Evolutionary conservation across 2,797 vertebrate genomes (phyloP).

Genomic region (Carapus acus): DNA sequence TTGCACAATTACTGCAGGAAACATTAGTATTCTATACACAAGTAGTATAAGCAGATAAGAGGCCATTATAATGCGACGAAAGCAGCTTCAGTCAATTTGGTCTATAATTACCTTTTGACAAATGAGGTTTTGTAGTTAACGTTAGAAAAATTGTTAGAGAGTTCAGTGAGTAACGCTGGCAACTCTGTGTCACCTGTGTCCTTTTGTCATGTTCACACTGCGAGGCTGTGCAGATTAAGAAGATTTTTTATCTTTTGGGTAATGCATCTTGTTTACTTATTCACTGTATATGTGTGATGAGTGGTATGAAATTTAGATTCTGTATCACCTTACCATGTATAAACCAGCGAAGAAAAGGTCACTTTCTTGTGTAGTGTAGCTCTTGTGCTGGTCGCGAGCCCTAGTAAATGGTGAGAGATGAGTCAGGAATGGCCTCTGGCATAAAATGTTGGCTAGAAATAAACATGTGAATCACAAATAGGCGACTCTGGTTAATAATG

Average conservation of each 20-base stretch:
- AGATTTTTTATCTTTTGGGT: slow-evolving; percentile 6
- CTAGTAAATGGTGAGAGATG: too few species aligned
- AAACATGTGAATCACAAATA: too few species aligned
- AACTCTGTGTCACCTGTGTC: slow-evolving; percentile 6
- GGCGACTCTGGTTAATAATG: too few species aligned
- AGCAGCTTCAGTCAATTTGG: slow-evolving; percentile 22
- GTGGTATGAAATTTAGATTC: too few species aligned
- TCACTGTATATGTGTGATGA: too few species aligned
- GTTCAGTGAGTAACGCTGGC: background rate
- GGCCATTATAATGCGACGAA: slow-evolving; percentile 24
- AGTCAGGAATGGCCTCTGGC: too few species aligned
- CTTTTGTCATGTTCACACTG: background rate
- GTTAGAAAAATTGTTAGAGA: slow-evolving; percentile 17
- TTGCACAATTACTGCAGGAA: background rate
- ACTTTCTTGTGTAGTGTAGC: too few species aligned
- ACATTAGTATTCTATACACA: slow-evolving; percentile 24
- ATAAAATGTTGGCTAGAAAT: too few species aligned
- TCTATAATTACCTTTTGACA: slow-evolving; percentile 33
- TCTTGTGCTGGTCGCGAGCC: too few species aligned
- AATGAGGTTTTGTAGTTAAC: slow-evolving; percentile 22
- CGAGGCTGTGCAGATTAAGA: background rate
- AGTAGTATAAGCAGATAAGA: slow-evolving; percentile 21
- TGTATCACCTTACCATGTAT: too few species aligned
- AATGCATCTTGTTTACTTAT: too few species aligned
- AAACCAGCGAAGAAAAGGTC: too few species aligned